A percentile compares a stretch with the other conserved stretches of the same genome.
phyloP scores from a whole-genome alignment of 2,888 invertebrate genomes.

The Scaptomyza polygonia region DNA sequence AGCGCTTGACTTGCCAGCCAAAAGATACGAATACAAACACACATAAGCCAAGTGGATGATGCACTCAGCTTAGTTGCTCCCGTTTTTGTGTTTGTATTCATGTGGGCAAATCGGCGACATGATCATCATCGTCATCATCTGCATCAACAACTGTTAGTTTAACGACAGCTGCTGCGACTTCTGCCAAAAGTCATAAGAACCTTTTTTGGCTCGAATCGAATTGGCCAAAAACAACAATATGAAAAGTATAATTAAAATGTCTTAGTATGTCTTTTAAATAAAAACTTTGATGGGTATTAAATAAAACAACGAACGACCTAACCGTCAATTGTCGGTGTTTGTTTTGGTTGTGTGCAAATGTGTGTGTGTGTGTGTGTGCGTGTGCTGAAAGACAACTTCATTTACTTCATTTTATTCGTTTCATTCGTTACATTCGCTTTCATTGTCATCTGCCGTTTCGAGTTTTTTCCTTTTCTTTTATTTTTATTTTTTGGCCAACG shows the following conservation, averaged over 20 bases:
- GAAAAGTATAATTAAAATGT: too few relatives aligned
- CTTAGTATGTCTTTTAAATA: too few relatives aligned
- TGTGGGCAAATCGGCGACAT: conserved; percentile 73
- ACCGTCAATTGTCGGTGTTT: conserved; percentile 31
- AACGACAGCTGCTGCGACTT: conserved; percentile 23
- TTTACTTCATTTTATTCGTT: conserved; percentile 58
- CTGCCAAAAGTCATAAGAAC: conserved; percentile 61
- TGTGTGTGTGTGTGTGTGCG: conserved; percentile 10
- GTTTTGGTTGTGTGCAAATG: conserved; percentile 9
- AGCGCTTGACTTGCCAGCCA: conserved; percentile 34
- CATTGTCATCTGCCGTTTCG: conserved; percentile 46
- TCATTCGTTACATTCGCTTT: conserved; percentile 51
- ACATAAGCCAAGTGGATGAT: conserved; percentile 39
- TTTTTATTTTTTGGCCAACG: conserved; percentile 64
- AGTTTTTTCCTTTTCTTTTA: too few relatives aligned
- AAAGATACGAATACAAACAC: conserved; percentile 34
- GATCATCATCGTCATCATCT: conserved; percentile 51
- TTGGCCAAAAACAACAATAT: too few relatives aligned
- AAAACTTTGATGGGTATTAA: not conserved
- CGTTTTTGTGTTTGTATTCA: conserved; percentile 44
- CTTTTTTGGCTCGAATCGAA: too few relatives aligned
- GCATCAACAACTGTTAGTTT: conserved; percentile 33
- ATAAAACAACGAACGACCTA: not conserved
- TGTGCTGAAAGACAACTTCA: conserved; percentile 60
- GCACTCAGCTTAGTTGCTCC: conserved; percentile 23